phyloP scores from a whole-genome alignment of 2,797 vertebrate species.

The Cyclopterus lumpus region DNA sequence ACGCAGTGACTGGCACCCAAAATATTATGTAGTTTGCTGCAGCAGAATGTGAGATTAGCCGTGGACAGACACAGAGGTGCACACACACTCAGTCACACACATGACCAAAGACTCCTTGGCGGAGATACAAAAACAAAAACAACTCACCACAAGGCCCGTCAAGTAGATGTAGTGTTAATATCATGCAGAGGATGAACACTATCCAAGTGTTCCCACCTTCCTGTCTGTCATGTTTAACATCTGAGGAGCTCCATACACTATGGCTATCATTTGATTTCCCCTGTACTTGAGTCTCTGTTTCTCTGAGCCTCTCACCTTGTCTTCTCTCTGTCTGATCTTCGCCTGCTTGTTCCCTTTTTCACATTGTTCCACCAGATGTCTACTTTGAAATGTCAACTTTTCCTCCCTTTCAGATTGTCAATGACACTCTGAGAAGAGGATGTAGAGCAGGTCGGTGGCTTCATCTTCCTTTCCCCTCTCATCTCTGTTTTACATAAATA shows the following conservation, averaged over 20 bases:
- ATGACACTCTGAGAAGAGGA: background rate
- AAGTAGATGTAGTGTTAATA: background rate
- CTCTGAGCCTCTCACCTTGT: slow-evolving; percentile 13
- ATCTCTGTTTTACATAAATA: slow-evolving; percentile 15
- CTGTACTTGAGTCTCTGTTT: slow-evolving; percentile 29
- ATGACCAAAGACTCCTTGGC: too few species aligned
- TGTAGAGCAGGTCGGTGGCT: background rate
- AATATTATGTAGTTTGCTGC: too few species aligned
- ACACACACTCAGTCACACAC: too few species aligned
- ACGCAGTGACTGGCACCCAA: too few species aligned
- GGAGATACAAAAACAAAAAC: too few species aligned
- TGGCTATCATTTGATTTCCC: slow-evolving; percentile 43
- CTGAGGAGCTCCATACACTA: slow-evolving; percentile 24
- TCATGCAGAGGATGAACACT: background rate
- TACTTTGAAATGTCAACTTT: slow-evolving; percentile 28
- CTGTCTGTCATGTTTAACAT: slow-evolving; percentile 26
- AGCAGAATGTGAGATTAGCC: too few species aligned
- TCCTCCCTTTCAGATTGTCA: slow-evolving; percentile 2
- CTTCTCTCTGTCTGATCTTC: slow-evolving; percentile 13
- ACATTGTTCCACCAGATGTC: slow-evolving; percentile 29
- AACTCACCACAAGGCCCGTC: background rate
- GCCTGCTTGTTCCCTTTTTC: slow-evolving; percentile 4
- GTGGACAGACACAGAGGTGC: too few species aligned
- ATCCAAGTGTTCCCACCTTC: slow-evolving; percentile 6
- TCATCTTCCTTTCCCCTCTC: slow-evolving; percentile 1